Base-by-base conservation (phyloP, 2,888 invertebrate species). In the Operophtera brumata region DNA sequence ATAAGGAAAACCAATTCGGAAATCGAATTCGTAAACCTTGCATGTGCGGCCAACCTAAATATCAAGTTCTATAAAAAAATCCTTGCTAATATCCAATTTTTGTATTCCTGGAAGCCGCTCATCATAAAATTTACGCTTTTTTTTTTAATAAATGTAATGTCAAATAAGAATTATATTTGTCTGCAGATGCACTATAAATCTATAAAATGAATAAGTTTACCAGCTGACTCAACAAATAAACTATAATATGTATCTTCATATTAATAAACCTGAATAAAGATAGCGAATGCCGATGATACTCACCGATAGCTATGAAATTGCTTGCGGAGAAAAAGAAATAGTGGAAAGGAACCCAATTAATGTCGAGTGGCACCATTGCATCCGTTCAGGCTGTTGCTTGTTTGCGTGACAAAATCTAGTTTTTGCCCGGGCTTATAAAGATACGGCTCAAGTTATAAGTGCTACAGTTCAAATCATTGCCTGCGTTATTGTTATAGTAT, bases 341-440 rank as follows among this genome's bases (percentile, higher is more conserved):
- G 52, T 48, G 71, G 69, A 75, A 73, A 75, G 78, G 66, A 73
- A 75, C 71, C 80, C 82, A 85, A 86, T 86, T 86, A 86, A 84
- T 73, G 71, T 66, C 70, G 67, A 77, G 75, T 75, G 77, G 75
- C 73, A 70, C 73, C 75, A 76, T 74, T 69, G 73, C 81, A 84
- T 86, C 84, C 86, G 82, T 68, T 82, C 73, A 77, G 73, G 71
- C 68, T 70, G 75, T 82, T 83, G 73, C 75, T 67, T 71, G 69
- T 70, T 71, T 75, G 80, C 78, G 76, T 82, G 84, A 85, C 84
- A 80, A 85, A 84, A 83, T 84, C 86, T 82, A 78, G 84, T 79
- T 78, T 78, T 78, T 78, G 60, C 68, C 44, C 62, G 52, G 66
- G 64, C 59, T 67, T 67, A 65, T 57, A 53, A 61, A 48, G 34